Percentiles rank a stretch among this genome's conserved stretches.
Evolutionary conservation across 2,888 invertebrate species (phyloP).

Genomic region (Caenorhabditis drosophilae): DNA sequence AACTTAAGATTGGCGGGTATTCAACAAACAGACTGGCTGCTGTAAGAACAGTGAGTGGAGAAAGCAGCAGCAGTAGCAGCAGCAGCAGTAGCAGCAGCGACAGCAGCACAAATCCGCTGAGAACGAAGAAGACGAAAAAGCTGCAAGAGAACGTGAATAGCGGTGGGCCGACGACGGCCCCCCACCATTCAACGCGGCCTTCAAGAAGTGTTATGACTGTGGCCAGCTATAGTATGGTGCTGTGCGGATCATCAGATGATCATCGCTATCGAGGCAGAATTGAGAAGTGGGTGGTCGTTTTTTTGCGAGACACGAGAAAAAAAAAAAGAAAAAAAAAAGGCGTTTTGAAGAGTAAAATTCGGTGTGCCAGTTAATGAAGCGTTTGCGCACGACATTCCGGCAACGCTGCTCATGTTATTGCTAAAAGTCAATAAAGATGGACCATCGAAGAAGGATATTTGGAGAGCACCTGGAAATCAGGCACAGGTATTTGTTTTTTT

Average conservation of each 20-base stretch:
- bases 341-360: constrained; percentile 69
- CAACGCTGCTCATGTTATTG: constrained; percentile 71
- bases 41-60: no score
- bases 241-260: constrained; percentile 63
- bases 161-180: constrained; percentile 23
- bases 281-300: constrained; percentile 58
- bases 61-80: not conserved
- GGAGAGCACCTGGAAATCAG: constrained; percentile 92
- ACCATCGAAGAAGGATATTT: constrained; percentile 88
- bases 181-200: constrained; percentile 12
- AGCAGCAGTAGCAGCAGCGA: not conserved
- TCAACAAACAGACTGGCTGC: no score
- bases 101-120: not conserved
- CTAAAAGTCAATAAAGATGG: constrained; percentile 92
- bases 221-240: constrained; percentile 64
- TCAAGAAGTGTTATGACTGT: constrained; percentile 51
- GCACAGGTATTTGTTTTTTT: constrained; percentile 69
- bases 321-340: not conserved
- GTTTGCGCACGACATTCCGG: constrained; percentile 69
- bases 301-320: not conserved
- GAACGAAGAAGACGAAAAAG: not conserved
- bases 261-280: constrained; percentile 68
- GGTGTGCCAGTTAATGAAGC: constrained; percentile 69
- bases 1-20: no score
- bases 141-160: not conserved